Evolutionary conservation across 2,797 vertebrate species (phyloP), one percentile per base, ranked within the genome.

Genomic region (Platyrinchus mystaceus): DNA sequence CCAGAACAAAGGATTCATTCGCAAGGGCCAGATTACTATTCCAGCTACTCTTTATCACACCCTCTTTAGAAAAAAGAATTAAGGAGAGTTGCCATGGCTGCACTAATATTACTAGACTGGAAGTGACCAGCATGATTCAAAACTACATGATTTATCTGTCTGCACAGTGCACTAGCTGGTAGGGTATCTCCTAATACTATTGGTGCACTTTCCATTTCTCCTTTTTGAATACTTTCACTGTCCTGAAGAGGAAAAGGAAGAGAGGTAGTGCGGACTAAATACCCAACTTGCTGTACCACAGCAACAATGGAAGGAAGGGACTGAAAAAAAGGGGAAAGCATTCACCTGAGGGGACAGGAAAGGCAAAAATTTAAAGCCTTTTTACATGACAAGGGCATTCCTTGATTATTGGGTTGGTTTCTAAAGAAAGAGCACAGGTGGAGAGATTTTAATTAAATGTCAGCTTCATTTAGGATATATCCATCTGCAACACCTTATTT

Each of bases 401-500:
- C 20, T 47, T 75, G 59, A 58, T 34, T 73, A 41, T 41, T 14
- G 2, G 18, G 34, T 37, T 76, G 37, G 22, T 89, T 87, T 56
- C 50, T 75, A 79, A 91, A 62, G 60, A 70, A 67, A 56, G 36
- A 90, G 67, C 52, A 60, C 69, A 90, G 64, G 69, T 74, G 56
- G 41, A 84, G 34, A 84, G 37, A 81, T 56, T 59, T 78, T 19
- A 10, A 60, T 74, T 71, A 95, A 90, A 58, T 53, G 36, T 75
- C 58, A 63, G 24, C 39, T 90, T 88, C 80, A 63, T 74, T 86
- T 67, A 90, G 80, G 41, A 67, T 34, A 74, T 27, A 67, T 41
- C 44, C 77, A 84, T 59, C 66, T 85, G 49, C 56, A 91, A 53
- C 60, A 93, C 49, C 90, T 91, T 91, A 63, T 67, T 90, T 80